Evolutionary conservation across 1,140 invertebrate species (phyloP).

Genomic region (Drosophila triauraria): DNA sequence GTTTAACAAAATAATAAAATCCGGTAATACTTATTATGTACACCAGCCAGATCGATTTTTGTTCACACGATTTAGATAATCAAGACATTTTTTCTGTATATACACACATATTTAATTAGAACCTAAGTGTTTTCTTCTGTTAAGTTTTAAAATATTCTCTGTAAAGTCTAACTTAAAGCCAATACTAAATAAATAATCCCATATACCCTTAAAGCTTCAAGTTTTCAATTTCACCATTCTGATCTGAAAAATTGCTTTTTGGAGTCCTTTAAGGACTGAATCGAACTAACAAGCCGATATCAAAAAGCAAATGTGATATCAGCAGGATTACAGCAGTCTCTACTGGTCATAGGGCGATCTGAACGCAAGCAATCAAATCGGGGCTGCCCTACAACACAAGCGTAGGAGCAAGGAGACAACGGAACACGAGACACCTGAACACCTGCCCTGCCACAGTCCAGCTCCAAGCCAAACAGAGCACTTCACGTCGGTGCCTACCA

Average conservation of each 20-base stretch:
- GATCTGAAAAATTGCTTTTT: background rate
- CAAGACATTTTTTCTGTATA: slow-evolving; percentile 39
- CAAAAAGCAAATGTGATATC: too few relatives aligned
- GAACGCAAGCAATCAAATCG: too few relatives aligned
- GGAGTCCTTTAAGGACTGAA: too few relatives aligned
- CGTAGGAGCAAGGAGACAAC: too few relatives aligned
- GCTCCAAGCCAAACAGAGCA: too few relatives aligned
- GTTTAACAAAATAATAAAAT: slow-evolving; percentile 23
- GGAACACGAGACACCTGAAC: too few relatives aligned
- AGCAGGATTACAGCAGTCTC: too few relatives aligned
- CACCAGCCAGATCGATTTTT: slow-evolving; percentile 21
- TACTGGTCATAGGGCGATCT: too few relatives aligned
- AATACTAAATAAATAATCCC: slow-evolving; percentile 56
- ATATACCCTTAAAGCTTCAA: slow-evolving; percentile 33
- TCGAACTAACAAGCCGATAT: too few relatives aligned
- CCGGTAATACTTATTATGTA: slow-evolving; percentile 29
- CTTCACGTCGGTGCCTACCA: too few relatives aligned
- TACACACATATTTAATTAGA: slow-evolving; percentile 54
- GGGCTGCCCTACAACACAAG: too few relatives aligned
- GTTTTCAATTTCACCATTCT: background rate
- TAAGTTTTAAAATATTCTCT: slow-evolving; percentile 60
- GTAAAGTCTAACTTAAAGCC: slow-evolving; percentile 54
- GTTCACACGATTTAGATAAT: slow-evolving; percentile 26
- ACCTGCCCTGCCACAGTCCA: too few relatives aligned
- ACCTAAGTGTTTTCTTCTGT: slow-evolving; percentile 55